phyloP scores from a whole-genome alignment of 2,797 vertebrate genomes.

The Eleutherodactylus coqui region DNA sequence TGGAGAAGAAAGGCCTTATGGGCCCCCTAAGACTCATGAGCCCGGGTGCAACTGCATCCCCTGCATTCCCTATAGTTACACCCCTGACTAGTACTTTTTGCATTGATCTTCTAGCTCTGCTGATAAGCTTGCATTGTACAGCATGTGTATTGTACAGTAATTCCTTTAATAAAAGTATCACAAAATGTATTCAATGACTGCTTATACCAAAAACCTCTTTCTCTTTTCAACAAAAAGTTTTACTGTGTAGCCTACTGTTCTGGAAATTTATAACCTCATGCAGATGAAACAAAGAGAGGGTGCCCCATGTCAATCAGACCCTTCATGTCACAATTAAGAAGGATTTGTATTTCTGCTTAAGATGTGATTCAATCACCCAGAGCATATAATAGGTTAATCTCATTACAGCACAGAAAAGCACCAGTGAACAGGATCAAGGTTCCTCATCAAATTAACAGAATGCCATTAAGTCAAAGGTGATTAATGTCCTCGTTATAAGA shows the following conservation, averaged over 20 bases:
- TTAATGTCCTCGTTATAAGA: constrained; percentile 59
- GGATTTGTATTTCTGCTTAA: constrained; percentile 46
- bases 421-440: constrained; percentile 60
- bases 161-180: not conserved
- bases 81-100: not conserved
- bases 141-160: not conserved
- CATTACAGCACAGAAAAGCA: constrained; percentile 47
- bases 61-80: not conserved
- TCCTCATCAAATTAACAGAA: constrained; percentile 55
- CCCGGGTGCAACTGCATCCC: no score
- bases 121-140: not conserved
- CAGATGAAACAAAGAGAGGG: constrained; percentile 23
- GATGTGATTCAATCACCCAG: constrained; percentile 62
- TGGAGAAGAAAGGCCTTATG: no score
- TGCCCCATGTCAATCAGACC: constrained; percentile 20
- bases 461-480: constrained; percentile 58
- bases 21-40: no score
- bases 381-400: constrained; percentile 60
- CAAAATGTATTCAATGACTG: not conserved
- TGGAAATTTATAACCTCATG: not conserved
- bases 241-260: not conserved
- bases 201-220: not conserved
- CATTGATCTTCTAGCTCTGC: not conserved
- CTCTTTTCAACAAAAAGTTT: not conserved
- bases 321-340: constrained; percentile 49